Conservation (phyloP, 2,797 vertebrate species). For the Acipenser ruthenus region DNA sequence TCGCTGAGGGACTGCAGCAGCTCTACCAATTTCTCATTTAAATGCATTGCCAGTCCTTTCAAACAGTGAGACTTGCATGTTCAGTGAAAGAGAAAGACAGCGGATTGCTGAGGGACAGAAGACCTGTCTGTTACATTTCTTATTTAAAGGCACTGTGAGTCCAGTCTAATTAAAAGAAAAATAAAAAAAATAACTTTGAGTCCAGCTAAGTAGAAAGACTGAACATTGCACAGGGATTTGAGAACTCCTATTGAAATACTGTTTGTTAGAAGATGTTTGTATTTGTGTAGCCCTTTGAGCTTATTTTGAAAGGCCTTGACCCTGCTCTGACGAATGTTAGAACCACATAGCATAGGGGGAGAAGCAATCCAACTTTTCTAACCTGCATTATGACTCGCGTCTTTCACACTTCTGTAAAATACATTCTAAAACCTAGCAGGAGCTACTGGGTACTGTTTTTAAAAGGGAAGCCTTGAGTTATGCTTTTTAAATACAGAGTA, state of each 20-base stretch:
- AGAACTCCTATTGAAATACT: background rate
- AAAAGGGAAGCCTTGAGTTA: no score
- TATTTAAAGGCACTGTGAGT: background rate
- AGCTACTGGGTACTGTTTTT: no score
- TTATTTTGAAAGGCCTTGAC: no score
- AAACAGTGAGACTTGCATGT: background rate
- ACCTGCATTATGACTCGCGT: no score
- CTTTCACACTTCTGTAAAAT: no score
- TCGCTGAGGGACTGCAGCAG: background rate
- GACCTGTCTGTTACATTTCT: background rate
- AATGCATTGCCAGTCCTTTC: background rate
- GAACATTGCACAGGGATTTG: background rate
- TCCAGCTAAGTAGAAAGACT: background rate
- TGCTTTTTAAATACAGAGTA: no score
- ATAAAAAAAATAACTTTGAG: no score
- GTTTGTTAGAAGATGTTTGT: conserved; percentile 1
- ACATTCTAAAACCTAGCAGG: no score
- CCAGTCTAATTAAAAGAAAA: conserved; percentile 1
- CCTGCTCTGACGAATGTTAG: no score
- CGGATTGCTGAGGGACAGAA: background rate
- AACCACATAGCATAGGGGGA: no score
- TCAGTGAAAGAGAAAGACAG: background rate
- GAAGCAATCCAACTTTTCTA: no score
- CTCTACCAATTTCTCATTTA: background rate
- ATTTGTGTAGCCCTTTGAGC: no score